Base-by-base conservation (phyloP, 2,888 invertebrate species). In the Octodonta nipae region DNA sequence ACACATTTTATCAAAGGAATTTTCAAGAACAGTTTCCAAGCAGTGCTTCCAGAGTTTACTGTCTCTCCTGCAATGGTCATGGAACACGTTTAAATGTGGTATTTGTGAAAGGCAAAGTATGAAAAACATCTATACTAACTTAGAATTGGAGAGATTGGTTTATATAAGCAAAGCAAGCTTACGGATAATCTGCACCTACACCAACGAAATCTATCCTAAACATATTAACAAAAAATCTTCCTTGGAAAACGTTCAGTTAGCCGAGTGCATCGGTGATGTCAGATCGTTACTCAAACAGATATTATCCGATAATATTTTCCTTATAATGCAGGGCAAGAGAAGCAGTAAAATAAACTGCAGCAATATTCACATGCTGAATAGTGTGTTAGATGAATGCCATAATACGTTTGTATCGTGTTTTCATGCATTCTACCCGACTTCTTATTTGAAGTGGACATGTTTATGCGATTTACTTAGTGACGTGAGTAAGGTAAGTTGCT, bases 401-500 rank as follows among this genome's bases (percentile, higher is more conserved):
- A 75, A 77, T 33, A 89, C 92, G 1, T 87, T 91, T 54, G 82
- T 87, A 1, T 71, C 83, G 3, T 91, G 93, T 54, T 95, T 91
- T 54, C 89, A 93, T 60, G 89, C 89, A 0, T 95, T 96, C 64
- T 93, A 89, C 61, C 93, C 95, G 0, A 92, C 91, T 0, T 84
- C 87, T 0, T 79, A 78, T 32, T 65, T 93, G 31, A 93, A 93
- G 57, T 93, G 93, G 92, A 80, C 80, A 42, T 85, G 86, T 51
- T 65, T 95, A 1, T 89, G 91, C 56, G 84, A 86, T 49, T 60
- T 87, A 37, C 63, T 89, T n/a, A 68, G 70, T 15, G 70, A 79
- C 54, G 72, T 74, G 52, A 72, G 75, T 37, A 78, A 76, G 63
- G 79, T 78, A 63, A 46, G 55, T 38, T 11, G n/a, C 12, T 13